Base-by-base conservation (phyloP, 2,888 invertebrate genomes). In the Esperia sulphurella region DNA sequence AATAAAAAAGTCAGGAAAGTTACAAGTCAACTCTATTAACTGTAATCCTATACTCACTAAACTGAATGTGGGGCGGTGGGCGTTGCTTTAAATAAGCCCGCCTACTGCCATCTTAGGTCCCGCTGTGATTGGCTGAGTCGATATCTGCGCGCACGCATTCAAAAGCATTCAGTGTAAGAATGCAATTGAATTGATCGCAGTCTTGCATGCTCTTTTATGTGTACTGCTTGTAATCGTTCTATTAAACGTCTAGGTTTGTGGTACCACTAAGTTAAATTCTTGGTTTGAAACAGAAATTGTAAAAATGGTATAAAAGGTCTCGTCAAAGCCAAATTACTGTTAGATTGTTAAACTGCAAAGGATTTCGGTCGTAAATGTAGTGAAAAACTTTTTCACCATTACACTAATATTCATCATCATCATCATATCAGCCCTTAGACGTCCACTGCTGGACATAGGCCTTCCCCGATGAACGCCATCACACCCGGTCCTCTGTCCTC, bases 101-200 rank as follows among this genome's bases (percentile, higher is more conserved):
- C 82, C 87, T 62, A 62, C 56, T 52, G 51, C 55, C 69, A 65
- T 62, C 69, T 69, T 67, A 62, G 55, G 48, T 59, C 53, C 51
- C 45, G 43, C 53, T 63, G 59, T 69, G 72, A 85, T 87, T 88
- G 88, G 88, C 54, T 51, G 66, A 53, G 55, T 53, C 52, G 52
- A 57, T 65, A 56, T 61, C 63, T 64, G 83, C 79, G 83, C 73
- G 59, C 52, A 74, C 81, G 82, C 83, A 81, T 62, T 61, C 55
- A 50, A 49, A 51, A 52, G 52, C 51, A 61, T 65, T 61, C 64
- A 62, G 58, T 64, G 61, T 60, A 75, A 68, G 72, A 79, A 79
- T 72, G 73, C 79, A 79, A 83, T 84, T 77, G 75, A 85, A 81
- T 78, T 76, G 78, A 76, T 72, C 61, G 58, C 63, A 69, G 71